A percentile compares a stretch with the other conserved stretches of the same genome.
Evolutionary conservation across 2,797 vertebrate species (phyloP).

Genomic region (Pogonophryne albipinna): DNA sequence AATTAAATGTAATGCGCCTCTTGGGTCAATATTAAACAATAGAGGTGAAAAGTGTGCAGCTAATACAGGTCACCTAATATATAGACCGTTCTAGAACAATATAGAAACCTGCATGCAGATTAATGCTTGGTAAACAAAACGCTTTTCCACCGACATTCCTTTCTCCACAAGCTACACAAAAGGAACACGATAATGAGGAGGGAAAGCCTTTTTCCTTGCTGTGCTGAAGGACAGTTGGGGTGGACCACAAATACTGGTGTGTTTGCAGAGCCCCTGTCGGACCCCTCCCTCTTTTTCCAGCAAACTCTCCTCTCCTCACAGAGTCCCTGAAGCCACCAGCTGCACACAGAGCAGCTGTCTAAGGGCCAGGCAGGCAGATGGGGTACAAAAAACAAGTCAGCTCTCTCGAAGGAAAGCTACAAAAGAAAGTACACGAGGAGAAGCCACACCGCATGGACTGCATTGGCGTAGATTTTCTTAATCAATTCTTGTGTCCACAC

Average conservation of each 20-base stretch:
- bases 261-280: conserved; percentile 56
- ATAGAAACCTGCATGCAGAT: conserved; percentile 17
- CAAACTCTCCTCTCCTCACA: conserved; percentile 59
- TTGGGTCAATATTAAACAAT: conserved; percentile 22
- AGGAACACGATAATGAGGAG: conserved; percentile 41
- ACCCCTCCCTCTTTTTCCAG: conserved; percentile 76
- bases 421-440: conserved; percentile 34
- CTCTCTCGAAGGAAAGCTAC: conserved; percentile 40
- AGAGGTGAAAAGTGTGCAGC: conserved; percentile 26
- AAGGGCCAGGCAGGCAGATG: conserved; percentile 71
- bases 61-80: conserved; percentile 62
- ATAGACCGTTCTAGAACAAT: conserved; percentile 33
- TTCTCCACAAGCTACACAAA: conserved; percentile 52
- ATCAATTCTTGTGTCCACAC: conserved; percentile 26
- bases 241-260: conserved; percentile 58
- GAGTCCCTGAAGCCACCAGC: conserved; percentile 80
- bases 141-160: conserved; percentile 59
- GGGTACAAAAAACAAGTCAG: conserved; percentile 57
- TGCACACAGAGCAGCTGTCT: conserved; percentile 86
- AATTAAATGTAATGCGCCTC: conserved; percentile 18
- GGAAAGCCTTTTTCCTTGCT: conserved; percentile 43
- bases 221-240: conserved; percentile 61
- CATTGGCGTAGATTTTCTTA: conserved; percentile 27
- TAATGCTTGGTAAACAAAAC: conserved; percentile 52
- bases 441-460: conserved; percentile 15